phyloP scores from a whole-genome alignment of 2,113 vertebrate genomes.

The Perca fluviatilis region DNA sequence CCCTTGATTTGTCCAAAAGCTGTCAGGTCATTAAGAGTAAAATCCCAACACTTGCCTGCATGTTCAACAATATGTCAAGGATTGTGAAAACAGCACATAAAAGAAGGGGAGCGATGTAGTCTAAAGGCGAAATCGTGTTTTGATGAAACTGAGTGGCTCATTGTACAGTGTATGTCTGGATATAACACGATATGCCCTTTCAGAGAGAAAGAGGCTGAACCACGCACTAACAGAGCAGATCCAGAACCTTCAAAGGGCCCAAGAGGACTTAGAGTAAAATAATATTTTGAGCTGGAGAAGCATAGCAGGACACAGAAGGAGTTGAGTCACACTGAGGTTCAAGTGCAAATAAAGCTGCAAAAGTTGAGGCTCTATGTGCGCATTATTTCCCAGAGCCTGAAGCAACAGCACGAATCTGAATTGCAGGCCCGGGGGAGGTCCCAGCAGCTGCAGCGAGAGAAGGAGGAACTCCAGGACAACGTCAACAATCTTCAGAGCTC shows the following conservation, averaged over 20 bases:
- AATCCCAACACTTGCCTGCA: constrained; percentile 1
- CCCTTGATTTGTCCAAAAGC: constrained; percentile 52
- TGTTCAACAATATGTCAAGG: constrained; percentile 25
- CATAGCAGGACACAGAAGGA: constrained; percentile 71
- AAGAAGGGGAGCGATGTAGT: constrained; percentile 6
- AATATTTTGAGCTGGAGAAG: constrained; percentile 76
- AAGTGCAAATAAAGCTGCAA: constrained; percentile 1
- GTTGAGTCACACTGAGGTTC: constrained; percentile 67
- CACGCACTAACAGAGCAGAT: constrained; percentile 73
- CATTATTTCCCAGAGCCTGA: constrained; percentile 72
- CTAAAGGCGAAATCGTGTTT: constrained; percentile 3
- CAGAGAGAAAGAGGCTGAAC: constrained; percentile 83
- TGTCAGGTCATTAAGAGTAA: constrained; percentile 43
- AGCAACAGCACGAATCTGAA: constrained; percentile 62
- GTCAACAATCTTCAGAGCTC: constrained; percentile 66
- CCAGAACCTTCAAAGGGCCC: constrained; percentile 75
- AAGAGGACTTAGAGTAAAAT: constrained; percentile 73
- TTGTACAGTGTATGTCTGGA: constrained; percentile 66
- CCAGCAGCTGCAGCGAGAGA: constrained; percentile 70
- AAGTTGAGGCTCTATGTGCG: neutral
- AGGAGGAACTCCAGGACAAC: constrained; percentile 70
- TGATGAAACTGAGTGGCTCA: no score
- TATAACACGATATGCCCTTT: constrained; percentile 74
- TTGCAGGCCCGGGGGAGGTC: constrained; percentile 39
- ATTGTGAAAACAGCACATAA: constrained; percentile 19